Percentiles rank a stretch among this genome's conserved stretches.
phyloP scores from a whole-genome alignment of 2,888 invertebrate genomes.

The Eristalinus aeneus region DNA sequence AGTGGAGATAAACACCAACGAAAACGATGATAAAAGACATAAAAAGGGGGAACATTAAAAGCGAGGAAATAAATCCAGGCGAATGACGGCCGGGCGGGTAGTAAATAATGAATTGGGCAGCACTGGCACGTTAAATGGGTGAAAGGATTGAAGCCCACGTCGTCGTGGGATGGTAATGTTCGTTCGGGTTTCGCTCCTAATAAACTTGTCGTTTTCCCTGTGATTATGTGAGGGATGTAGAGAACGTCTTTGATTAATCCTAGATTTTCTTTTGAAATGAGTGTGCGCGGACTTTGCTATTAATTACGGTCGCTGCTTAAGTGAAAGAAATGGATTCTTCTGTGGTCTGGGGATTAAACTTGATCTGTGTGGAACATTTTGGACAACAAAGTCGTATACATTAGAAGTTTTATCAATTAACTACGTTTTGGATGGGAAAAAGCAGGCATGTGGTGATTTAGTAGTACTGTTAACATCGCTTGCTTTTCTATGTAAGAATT shows the following conservation, averaged over 20 bases:
- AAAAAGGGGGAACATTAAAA: not conserved
- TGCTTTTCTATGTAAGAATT: too few species aligned
- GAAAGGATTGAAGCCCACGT: not conserved
- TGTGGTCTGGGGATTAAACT: too few species aligned
- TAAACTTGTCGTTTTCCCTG: not conserved
- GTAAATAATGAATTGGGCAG: constrained; percentile 6
- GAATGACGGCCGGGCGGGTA: not conserved
- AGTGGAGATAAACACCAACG: constrained; percentile 25
- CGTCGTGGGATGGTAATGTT: not conserved
- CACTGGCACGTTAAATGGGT: not conserved
- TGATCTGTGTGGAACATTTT: too few species aligned
- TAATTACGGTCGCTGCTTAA: not conserved
- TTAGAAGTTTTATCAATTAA: too few species aligned
- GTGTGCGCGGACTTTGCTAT: not conserved
- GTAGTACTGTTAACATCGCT: too few species aligned
- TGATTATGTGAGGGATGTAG: not conserved
- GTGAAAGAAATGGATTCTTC: too few species aligned
- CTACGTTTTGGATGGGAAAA: too few species aligned
- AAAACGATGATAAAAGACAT: constrained; percentile 22
- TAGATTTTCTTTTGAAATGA: not conserved
- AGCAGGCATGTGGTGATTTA: too few species aligned
- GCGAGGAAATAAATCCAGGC: constrained; percentile 5
- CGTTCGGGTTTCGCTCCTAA: not conserved
- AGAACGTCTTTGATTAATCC: not conserved
- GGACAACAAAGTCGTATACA: too few species aligned